phyloP scores from a whole-genome alignment of 2,113 vertebrate genomes.

The Apodemus sylvaticus region DNA sequence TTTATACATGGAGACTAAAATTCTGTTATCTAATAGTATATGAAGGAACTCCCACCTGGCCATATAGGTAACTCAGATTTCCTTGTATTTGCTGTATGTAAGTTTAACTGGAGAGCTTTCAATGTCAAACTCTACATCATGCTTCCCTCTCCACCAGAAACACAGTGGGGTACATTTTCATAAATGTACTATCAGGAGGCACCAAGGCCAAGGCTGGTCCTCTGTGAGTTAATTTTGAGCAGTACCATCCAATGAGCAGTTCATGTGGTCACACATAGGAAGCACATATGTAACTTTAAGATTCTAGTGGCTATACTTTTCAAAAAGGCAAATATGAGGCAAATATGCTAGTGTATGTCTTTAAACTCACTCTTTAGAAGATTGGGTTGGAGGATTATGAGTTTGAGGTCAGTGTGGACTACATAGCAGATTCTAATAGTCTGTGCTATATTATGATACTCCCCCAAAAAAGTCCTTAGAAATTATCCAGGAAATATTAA shows the following conservation, averaged over 20 bases:
- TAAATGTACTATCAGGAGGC: not conserved
- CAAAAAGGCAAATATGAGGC: not conserved
- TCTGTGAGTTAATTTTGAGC: no score
- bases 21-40: not conserved
- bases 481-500: not conserved
- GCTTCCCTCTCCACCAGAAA: accelerated
- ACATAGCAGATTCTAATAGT: not conserved
- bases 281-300: not conserved
- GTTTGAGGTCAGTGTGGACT: not conserved
- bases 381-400: not conserved
- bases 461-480: no score
- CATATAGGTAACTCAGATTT: not conserved
- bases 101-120: not conserved
- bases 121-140: not conserved
- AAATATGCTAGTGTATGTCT: no score
- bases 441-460: not conserved
- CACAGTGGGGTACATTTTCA: not conserved
- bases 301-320: not conserved
- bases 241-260: not conserved
- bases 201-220: not conserved
- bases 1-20: not conserved
- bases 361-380: not conserved
- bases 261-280: not conserved
- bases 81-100: not conserved
- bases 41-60: not conserved